phyloP scores from a whole-genome alignment of 2,113 vertebrate species.

The Oophaga pumilio region DNA sequence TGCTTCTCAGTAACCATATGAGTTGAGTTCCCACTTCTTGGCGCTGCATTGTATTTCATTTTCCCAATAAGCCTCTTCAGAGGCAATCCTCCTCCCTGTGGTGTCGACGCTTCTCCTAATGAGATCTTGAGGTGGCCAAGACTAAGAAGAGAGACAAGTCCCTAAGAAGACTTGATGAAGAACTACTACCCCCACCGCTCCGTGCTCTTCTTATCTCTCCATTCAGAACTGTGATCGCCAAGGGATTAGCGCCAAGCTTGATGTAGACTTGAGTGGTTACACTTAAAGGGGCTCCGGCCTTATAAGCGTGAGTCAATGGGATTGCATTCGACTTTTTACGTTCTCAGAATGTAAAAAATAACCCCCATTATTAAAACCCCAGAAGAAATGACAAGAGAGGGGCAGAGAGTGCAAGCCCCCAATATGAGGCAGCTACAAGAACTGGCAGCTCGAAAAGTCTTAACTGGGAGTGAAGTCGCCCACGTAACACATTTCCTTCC shows the following conservation, averaged over 20 bases:
- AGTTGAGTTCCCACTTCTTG: not conserved
- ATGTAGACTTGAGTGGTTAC: conserved; percentile 42
- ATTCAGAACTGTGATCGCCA: conserved; percentile 47
- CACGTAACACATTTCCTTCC: conserved; percentile 33
- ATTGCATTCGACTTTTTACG: conserved; percentile 2
- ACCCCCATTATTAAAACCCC: not conserved
- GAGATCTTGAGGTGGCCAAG: conserved; percentile 12
- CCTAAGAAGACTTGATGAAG: not conserved
- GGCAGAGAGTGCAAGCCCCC: not conserved
- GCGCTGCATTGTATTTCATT: not conserved
- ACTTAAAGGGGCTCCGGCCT: conserved; percentile 23
- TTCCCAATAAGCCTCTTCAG: not conserved
- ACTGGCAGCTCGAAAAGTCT: not conserved
- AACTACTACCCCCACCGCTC: not conserved
- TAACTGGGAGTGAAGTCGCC: not conserved
- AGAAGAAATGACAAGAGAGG: not conserved
- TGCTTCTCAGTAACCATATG: not conserved
- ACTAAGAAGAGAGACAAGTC: not conserved
- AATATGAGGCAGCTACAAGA: not conserved
- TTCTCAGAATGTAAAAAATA: not conserved
- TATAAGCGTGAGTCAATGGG: conserved; percentile 14
- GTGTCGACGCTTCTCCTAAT: not conserved
- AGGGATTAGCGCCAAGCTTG: conserved; percentile 42
- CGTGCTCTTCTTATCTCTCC: conserved; percentile 24
- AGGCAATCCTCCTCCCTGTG: not conserved